Evolutionary conservation across 2,888 invertebrate genomes (phyloP), one percentile per base, ranked within the genome.

Genomic region (Caenorhabditis wallacei): DNA sequence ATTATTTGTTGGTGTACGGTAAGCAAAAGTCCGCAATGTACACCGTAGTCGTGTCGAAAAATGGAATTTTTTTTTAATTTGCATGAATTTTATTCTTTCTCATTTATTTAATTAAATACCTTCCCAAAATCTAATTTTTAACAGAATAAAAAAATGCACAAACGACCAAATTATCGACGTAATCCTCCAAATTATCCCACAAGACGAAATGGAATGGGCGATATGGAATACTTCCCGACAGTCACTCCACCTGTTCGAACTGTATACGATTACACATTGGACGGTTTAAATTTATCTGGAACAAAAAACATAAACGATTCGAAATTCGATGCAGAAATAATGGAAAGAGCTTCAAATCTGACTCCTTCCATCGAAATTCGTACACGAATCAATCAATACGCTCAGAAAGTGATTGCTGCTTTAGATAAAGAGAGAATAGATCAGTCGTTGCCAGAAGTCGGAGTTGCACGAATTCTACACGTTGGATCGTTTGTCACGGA

Each of bases 401-500:
- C 74, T 0, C 46, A 66, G 18, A 74, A 79, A 53, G 61, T 82
- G 3, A 63, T 70, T 0, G 20, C 5, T 0, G 79, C 82, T 0
- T 20, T 82, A 24, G 61, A 82, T 8, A 54, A 53, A 13, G 74
- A 74, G 16, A 54, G 54, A 30, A 20, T 10, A 1, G 79, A 79
- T 20, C 63, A 74, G 8, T 53, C 69, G 8, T 18, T 74, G 7
- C 0, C 16, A n/a, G 69, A 82, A 26, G 40, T 76, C n/a, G 66
- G 37, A 10, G 35, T 82, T 0, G 48, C 63, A 7, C 24, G 54
- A 1, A 37, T 79, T 7, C n/a, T n/a, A 11, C 56, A 51, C 18
- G 74, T 79, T 16, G 82, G 82, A 48, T 79, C 79, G 1, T 79
- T 70, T 11, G 48, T 59, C 20, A 79, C 51, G 0, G 74, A 74